These are phyloP conservation scores for Plagiodera versicolora DNA, from an alignment of 2,888 invertebrate genomes.

Conservation along the genomic window DNA sequence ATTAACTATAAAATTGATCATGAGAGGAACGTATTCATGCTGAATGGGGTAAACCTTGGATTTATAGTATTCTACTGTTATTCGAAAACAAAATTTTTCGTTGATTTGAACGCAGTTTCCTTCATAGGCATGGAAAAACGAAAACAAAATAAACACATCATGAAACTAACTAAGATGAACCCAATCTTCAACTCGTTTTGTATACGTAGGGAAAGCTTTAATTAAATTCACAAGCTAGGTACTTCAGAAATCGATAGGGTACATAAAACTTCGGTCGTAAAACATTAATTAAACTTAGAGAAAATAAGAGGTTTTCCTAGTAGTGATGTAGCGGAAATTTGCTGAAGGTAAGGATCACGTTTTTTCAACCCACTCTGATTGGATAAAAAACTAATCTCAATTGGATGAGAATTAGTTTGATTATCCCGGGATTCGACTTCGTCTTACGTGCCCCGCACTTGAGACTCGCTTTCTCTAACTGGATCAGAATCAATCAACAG, in stretches of 20 bases:
- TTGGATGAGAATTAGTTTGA: conserved; percentile 54
- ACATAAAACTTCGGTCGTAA: conserved; percentile 1
- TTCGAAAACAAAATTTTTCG: too few species aligned
- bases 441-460: conserved; percentile 38
- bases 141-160: background rate
- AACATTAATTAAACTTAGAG: conserved; percentile 1
- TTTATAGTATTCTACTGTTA: too few species aligned
- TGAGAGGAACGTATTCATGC: too few species aligned
- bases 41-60: too few species aligned
- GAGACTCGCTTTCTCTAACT: background rate
- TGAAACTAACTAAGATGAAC: background rate
- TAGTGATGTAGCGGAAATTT: background rate
- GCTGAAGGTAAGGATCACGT: conserved; percentile 35
- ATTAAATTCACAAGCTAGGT: background rate
- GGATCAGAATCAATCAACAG: background rate
- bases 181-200: background rate
- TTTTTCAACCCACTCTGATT: conserved; percentile 48
- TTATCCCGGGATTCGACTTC: conserved; percentile 44
- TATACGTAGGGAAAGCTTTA: background rate
- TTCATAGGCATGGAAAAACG: too few species aligned
- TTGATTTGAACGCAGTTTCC: too few species aligned
- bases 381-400: conserved; percentile 54
- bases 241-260: background rate
- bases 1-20: too few species aligned
- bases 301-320: background rate